Percentiles rank a stretch among this genome's conserved stretches.
phyloP scores from a whole-genome alignment of 2,888 invertebrate genomes.

The Drosophila algonquin region DNA sequence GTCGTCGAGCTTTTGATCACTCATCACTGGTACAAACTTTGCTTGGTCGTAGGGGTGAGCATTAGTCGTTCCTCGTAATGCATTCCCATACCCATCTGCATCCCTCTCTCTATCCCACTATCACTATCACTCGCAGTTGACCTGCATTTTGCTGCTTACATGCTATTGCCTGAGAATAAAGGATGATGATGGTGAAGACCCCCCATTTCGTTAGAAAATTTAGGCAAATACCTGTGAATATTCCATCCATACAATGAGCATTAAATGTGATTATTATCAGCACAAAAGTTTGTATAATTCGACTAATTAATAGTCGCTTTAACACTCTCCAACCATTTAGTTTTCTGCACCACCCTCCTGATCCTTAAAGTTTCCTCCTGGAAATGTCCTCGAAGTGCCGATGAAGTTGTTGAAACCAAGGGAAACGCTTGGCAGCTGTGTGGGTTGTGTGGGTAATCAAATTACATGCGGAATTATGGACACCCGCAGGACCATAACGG shows the following conservation, averaged over 20 bases:
- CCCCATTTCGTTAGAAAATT: not conserved
- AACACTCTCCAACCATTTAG: not conserved
- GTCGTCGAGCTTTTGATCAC: not conserved
- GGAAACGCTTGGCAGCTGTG: conserved; percentile 23
- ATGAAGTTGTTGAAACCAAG: conserved; percentile 44
- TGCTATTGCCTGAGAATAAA: not conserved
- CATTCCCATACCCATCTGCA: too few relatives aligned
- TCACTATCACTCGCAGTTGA: not conserved
- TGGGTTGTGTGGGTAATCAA: conserved; percentile 58
- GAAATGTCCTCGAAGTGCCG: conserved; percentile 18
- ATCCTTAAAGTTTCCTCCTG: conserved; percentile 5
- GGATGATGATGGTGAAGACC: not conserved
- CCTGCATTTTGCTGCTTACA: not conserved
- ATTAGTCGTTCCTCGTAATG: not conserved
- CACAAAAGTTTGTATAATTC: not conserved
- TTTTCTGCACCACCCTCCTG: not conserved
- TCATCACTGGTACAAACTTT: conserved; percentile 8
- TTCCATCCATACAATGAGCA: not conserved
- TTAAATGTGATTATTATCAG: not conserved
- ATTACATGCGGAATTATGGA: conserved; percentile 71
- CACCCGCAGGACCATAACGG: conserved; percentile 53
- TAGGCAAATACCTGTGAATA: too few relatives aligned
- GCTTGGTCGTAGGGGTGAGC: not conserved
- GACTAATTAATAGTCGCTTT: not conserved
- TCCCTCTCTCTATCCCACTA: too few relatives aligned